Conservation (phyloP, 2,888 invertebrate species). For the Tetragnatha montana region DNA sequence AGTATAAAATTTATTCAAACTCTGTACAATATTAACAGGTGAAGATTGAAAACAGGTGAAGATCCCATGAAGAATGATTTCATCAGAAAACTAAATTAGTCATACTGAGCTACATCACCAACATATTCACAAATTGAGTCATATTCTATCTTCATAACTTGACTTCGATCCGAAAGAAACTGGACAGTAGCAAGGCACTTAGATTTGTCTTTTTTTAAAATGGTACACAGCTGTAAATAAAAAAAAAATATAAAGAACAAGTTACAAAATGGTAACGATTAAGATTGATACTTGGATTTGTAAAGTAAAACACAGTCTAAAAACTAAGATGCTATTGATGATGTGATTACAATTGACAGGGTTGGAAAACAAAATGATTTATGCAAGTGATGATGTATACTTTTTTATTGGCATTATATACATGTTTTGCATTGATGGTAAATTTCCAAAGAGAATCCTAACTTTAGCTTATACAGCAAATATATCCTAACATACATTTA, state of each 20-base stretch:
- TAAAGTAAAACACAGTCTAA: too few relatives aligned
- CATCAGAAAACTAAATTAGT: conserved; percentile 10
- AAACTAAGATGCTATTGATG: too few relatives aligned
- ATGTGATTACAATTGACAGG: too few relatives aligned
- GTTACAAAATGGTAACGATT: neutral
- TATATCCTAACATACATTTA: too few relatives aligned
- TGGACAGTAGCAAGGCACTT: conserved; percentile 76
- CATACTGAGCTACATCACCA: conserved; percentile 73
- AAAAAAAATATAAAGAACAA: neutral
- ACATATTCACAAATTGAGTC: conserved; percentile 77
- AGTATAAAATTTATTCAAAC: neutral
- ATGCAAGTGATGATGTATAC: too few relatives aligned
- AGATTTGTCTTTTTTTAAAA: conserved; percentile 76
- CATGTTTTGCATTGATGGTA: too few relatives aligned
- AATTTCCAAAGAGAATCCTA: too few relatives aligned
- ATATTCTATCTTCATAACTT: conserved; percentile 75
- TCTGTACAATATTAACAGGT: neutral
- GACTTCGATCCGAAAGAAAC: conserved; percentile 75
- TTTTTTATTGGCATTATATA: too few relatives aligned
- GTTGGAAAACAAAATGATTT: too few relatives aligned
- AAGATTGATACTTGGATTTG: neutral
- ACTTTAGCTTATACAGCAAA: too few relatives aligned
- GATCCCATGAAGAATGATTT: neutral
- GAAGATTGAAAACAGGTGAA: neutral
- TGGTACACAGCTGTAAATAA: conserved; percentile 74